These are phyloP conservation scores for Halichoerus grypus DNA, from an alignment of 2,113 vertebrate species.

Conservation along the genomic window DNA sequence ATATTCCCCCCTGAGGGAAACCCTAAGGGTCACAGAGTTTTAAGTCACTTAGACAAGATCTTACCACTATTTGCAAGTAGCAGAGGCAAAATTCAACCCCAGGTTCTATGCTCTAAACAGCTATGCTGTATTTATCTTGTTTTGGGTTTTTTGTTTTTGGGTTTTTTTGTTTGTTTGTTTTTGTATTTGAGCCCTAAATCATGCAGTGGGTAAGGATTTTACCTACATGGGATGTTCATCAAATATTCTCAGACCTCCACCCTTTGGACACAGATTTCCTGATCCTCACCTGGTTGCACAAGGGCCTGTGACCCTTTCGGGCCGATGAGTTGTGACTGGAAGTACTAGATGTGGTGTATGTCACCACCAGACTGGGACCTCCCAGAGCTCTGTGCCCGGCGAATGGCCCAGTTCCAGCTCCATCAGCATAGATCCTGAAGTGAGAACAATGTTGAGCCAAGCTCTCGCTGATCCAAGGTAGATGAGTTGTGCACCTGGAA, in stretches of 20 bases:
- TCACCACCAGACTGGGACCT: neutral
- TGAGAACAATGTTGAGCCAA: neutral
- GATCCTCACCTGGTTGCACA: neutral
- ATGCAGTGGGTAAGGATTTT: neutral
- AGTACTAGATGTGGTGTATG: neutral
- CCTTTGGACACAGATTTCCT: neutral
- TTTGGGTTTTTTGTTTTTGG: neutral
- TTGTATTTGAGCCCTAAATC: neutral
- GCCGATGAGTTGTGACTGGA: neutral
- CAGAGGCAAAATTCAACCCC: neutral
- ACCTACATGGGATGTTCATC: neutral
- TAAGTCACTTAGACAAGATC: neutral
- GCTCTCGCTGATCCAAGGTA: too few species aligned
- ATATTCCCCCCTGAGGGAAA: neutral
- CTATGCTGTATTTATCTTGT: neutral
- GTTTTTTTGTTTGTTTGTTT: neutral
- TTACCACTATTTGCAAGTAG: neutral
- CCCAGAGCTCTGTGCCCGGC: neutral
- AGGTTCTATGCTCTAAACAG: neutral
- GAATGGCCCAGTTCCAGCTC: neutral
- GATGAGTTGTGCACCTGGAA: neutral
- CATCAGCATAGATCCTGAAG: neutral
- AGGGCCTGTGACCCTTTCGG: neutral
- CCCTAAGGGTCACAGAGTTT: neutral
- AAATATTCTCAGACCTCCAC: neutral